phyloP scores from a whole-genome alignment of 2,113 vertebrate genomes.

The Melanostigma gelatinosum region DNA sequence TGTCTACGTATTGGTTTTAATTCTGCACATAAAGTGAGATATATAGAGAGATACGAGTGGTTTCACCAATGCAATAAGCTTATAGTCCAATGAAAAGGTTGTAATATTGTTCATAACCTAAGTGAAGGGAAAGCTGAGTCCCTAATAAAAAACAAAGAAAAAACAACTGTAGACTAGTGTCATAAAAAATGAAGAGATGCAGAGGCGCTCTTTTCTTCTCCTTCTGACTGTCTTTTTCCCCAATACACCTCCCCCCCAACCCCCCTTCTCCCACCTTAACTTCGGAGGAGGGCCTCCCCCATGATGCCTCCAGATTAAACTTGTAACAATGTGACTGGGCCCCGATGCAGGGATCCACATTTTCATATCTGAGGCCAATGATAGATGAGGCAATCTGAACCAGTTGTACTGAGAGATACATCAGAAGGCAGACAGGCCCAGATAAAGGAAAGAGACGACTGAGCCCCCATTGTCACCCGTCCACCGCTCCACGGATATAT shows the following conservation, averaged over 20 bases:
- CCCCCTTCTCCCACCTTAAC: background rate
- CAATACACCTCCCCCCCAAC: no score
- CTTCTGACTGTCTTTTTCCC: background rate
- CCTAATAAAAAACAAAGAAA: background rate
- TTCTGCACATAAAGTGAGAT: slow-evolving; percentile 22
- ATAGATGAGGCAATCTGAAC: slow-evolving; percentile 86
- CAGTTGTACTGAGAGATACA: slow-evolving; percentile 82
- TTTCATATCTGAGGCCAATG: slow-evolving; percentile 80
- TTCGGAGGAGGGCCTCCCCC: slow-evolving; percentile 61
- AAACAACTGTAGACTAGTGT: background rate
- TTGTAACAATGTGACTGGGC: slow-evolving; percentile 69
- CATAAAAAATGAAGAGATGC: slow-evolving; percentile 27
- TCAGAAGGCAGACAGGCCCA: slow-evolving; percentile 81
- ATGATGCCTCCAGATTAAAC: slow-evolving; percentile 75
- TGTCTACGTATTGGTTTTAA: slow-evolving; percentile 49
- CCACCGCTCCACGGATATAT: slow-evolving; percentile 64
- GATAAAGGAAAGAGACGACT: slow-evolving; percentile 73
- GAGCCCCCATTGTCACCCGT: slow-evolving; percentile 67
- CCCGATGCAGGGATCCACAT: slow-evolving; percentile 75
- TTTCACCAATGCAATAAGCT: slow-evolving; percentile 8
- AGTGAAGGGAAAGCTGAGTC: background rate
- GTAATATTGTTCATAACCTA: slow-evolving; percentile 23
- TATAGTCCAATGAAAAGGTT: slow-evolving; percentile 3
- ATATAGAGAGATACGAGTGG: slow-evolving; percentile 9
- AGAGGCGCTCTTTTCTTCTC: slow-evolving; percentile 7